phyloP scores from a whole-genome alignment of 2,797 vertebrate genomes.

The Dermochelys coriacea region DNA sequence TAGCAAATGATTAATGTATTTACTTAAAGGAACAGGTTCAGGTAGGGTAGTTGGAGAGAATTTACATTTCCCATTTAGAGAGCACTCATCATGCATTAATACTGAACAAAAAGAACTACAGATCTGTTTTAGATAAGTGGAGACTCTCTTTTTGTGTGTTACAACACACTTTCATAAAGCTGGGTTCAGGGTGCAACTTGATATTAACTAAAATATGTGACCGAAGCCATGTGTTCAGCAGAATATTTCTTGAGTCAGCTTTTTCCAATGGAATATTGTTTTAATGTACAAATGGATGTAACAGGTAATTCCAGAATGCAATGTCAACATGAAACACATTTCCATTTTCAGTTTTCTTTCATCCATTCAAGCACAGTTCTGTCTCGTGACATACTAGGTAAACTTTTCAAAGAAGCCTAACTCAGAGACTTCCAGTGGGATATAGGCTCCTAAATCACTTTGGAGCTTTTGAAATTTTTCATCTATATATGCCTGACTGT shows the following conservation, averaged over 20 bases:
- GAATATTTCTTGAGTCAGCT: not conserved
- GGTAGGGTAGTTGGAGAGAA: not conserved
- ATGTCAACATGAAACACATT: not conserved
- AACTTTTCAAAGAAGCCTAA: not conserved
- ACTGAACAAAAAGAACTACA: not conserved
- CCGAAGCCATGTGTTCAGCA: not conserved
- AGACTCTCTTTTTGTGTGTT: not conserved
- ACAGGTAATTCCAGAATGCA: not conserved
- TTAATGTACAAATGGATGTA: not conserved
- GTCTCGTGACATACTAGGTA: not conserved
- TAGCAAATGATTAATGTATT: not conserved
- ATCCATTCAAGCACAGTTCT: not conserved
- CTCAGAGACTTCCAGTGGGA: not conserved
- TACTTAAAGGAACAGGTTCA: not conserved
- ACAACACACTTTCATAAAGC: not conserved
- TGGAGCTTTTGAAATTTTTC: not conserved
- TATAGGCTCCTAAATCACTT: fast-evolving
- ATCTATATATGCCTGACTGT: not conserved
- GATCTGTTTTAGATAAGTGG: not conserved
- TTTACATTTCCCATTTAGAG: not conserved
- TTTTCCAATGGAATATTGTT: not conserved
- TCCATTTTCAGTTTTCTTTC: not conserved
- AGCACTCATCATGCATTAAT: not conserved
- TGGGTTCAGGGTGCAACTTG: not conserved
- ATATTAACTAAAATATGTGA: not conserved